These are phyloP conservation scores for Epizoanthus ramosus DNA, from an alignment of 92 coral and sea anemone genomes.

Conservation along the genomic window DNA sequence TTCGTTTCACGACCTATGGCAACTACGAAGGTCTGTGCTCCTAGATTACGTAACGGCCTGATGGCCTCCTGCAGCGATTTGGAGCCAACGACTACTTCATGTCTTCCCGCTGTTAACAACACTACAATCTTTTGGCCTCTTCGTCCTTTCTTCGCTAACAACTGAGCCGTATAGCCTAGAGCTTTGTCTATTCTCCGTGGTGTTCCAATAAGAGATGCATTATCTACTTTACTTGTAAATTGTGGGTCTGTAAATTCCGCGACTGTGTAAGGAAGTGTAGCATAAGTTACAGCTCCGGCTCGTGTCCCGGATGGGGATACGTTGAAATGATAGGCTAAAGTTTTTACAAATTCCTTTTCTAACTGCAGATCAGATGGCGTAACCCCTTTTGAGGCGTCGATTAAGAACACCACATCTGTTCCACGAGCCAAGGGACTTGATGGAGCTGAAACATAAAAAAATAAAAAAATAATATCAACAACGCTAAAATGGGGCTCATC, in stretches of 20 bases:
- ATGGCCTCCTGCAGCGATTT: constrained; percentile 41
- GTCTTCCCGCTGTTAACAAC: constrained; percentile 55
- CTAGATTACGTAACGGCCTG: constrained; percentile 46
- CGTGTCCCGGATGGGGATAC: constrained; percentile 7
- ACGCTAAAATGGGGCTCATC: too few species aligned
- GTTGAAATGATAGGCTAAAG: constrained; percentile 25
- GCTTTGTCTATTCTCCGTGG: constrained; percentile 32
- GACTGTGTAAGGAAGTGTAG: constrained; percentile 7
- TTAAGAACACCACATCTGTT: constrained; percentile 35
- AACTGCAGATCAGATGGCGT: constrained; percentile 28
- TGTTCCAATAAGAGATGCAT: constrained; percentile 14
- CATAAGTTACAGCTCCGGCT: constrained; percentile 24
- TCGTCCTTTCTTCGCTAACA: constrained; percentile 28
- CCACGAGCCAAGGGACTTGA: constrained; percentile 31
- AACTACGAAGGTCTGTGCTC: constrained; percentile 58
- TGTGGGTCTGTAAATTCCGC: constrained; percentile 8
- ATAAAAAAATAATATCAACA: too few species aligned
- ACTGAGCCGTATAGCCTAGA: constrained; percentile 24
- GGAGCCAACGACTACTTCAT: constrained; percentile 31
- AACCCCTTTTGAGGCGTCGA: constrained; percentile 28
- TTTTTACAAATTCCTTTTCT: constrained; percentile 35
- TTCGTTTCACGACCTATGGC: constrained; percentile 38
- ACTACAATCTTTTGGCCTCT: constrained; percentile 55
- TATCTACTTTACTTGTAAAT: constrained; percentile 14
- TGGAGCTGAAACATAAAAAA: constrained; percentile 15